Evolutionary conservation across 2,113 vertebrate species (phyloP).

Genomic region (Heliornis fulica): DNA sequence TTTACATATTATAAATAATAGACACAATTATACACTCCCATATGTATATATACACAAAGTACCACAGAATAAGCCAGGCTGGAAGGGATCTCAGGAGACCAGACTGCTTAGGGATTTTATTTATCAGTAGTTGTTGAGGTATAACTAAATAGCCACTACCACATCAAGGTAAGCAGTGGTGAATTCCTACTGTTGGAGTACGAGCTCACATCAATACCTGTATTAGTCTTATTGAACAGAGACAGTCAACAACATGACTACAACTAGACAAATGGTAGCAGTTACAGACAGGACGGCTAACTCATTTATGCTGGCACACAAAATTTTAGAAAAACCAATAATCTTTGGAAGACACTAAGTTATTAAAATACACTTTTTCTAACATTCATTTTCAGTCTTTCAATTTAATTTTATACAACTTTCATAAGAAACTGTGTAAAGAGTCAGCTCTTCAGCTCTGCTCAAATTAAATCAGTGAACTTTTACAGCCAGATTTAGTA

Average conservation of each 20-base stretch:
- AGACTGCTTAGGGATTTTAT: not conserved
- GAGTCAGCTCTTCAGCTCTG: not conserved
- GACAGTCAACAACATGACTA: not conserved
- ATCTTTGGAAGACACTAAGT: not conserved
- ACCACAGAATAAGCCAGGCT: not conserved
- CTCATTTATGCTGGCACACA: not conserved
- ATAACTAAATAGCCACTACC: not conserved
- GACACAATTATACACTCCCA: not conserved
- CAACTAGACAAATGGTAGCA: not conserved
- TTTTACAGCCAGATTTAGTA: not conserved
- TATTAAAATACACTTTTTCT: not conserved
- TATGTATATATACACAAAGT: not conserved
- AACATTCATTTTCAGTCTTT: not conserved
- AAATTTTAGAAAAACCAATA: not conserved
- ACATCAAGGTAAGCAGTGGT: not conserved
- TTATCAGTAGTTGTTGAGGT: not conserved
- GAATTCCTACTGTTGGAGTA: fast-evolving
- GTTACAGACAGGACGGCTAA: not conserved
- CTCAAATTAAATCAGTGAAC: not conserved
- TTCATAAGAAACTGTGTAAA: not conserved
- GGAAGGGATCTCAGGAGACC: not conserved
- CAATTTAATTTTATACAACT: not conserved
- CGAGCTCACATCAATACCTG: fast-evolving
- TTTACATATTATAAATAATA: not conserved
- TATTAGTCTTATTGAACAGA: not conserved